Conservation (phyloP, 2,888 invertebrate species). For the Spisula solida region DNA sequence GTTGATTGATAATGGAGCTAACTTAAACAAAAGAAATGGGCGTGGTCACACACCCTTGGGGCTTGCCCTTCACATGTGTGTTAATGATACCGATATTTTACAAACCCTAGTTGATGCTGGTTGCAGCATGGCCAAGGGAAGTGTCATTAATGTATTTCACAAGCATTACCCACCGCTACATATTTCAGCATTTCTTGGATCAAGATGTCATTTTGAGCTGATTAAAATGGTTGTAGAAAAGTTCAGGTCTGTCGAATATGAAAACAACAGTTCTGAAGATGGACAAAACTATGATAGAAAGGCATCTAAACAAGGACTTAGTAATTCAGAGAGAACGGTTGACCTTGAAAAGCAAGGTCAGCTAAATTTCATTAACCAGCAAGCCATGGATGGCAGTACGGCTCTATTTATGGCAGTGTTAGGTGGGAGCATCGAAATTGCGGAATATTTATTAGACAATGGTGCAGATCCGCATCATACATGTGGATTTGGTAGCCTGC, state of each 20-base stretch:
- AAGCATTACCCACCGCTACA: slow-evolving; percentile 72
- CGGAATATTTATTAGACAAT: slow-evolving; percentile 65
- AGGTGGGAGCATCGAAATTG: slow-evolving; percentile 68
- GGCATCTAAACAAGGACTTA: slow-evolving; percentile 36
- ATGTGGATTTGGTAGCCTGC: slow-evolving; percentile 72
- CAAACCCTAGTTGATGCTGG: slow-evolving; percentile 69
- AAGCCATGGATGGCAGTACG: slow-evolving; percentile 70
- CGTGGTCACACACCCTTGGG: slow-evolving; percentile 73
- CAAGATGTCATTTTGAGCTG: slow-evolving; percentile 60
- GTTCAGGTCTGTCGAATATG: slow-evolving; percentile 34
- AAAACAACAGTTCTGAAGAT: neutral
- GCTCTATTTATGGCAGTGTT: slow-evolving; percentile 75
- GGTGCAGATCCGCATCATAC: slow-evolving; percentile 71
- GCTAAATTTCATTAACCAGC: slow-evolving; percentile 60
- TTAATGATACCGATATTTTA: slow-evolving; percentile 47
- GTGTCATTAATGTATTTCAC: slow-evolving; percentile 70
- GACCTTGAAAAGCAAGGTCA: slow-evolving; percentile 52
- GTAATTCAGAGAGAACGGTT: slow-evolving; percentile 52
- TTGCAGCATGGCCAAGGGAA: slow-evolving; percentile 68
- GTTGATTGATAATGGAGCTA: slow-evolving; percentile 73
- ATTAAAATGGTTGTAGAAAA: slow-evolving; percentile 49
- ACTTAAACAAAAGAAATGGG: slow-evolving; percentile 71
- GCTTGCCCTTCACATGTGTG: slow-evolving; percentile 61
- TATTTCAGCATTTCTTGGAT: slow-evolving; percentile 70
- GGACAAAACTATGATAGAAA: slow-evolving; percentile 31